Conservation (phyloP, 2,888 invertebrate species). For the Nomada fucata region DNA sequence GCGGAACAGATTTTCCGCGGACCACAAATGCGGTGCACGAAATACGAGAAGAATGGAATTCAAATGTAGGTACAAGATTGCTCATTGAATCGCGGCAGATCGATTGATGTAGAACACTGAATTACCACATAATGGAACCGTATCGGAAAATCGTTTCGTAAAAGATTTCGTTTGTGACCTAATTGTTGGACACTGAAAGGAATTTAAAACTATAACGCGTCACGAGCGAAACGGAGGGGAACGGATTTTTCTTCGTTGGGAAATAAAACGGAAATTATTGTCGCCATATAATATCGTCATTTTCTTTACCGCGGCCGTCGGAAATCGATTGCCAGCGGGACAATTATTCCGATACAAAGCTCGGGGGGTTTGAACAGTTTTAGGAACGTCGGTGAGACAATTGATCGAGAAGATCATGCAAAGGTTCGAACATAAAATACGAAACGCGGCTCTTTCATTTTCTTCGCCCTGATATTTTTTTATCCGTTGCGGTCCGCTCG, state of each 20-base stretch:
- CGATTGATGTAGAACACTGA: slow-evolving; percentile 19
- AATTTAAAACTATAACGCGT: neutral
- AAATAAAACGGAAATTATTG: no score
- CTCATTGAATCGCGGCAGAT: slow-evolving; percentile 53
- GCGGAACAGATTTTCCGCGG: slow-evolving; percentile 30
- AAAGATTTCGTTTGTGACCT: neutral
- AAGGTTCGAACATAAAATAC: neutral
- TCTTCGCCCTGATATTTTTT: neutral
- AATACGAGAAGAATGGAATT: neutral
- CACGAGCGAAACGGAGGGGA: no score
- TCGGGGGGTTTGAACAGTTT: no score
- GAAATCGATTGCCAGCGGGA: no score
- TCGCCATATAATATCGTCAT: no score
- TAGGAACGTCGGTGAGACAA: no score
- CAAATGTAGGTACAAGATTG: neutral
- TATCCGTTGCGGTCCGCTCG: no score
- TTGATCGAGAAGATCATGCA: neutral
- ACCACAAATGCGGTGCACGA: slow-evolving; percentile 9
- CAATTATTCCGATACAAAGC: no score
- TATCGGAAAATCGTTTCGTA: neutral
- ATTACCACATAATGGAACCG: slow-evolving; percentile 37
- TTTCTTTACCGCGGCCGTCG: no score
- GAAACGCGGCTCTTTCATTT: no score
- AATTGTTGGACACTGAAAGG: neutral
- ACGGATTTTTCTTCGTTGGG: no score